Evolutionary conservation across 1,140 invertebrate genomes (phyloP), one percentile per base, ranked within the genome.

Genomic region (Trigoniulus corallinus): DNA sequence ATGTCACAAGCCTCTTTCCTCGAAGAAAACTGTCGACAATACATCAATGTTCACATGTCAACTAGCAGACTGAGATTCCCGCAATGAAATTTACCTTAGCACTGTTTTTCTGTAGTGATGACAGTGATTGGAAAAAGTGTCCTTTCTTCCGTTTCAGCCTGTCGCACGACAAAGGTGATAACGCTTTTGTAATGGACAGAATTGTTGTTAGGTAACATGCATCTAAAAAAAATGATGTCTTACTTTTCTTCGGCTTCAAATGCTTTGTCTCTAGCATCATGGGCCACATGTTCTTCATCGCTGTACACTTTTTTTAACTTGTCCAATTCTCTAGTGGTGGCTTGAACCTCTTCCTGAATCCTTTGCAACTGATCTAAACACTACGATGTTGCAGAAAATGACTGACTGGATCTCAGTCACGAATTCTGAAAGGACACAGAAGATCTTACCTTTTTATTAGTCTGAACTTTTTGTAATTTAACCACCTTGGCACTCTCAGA

Each of bases 241-340:
- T 72, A 93, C 83, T 94, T 96, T 70, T 95, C 89, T 66, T 96
- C 92, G 53, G 93, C 92, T 54, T 95, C 89, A 57, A 84, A 81
- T 48, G 89, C 87, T 64, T 95, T 96, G 61, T 91, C 87, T 41
- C 91, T 73, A 1, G 93, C 91, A 61, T 95, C 91, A 60, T 94
- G 85, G 10, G 92, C 88, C 26, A 85, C 80, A 57, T 93, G 86
- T 63, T 96, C 92, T 60, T 97, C 92, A 55, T 95, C 87, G 58
- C 88, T 89, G 67, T 97, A 97, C 0, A 84, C 68, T 67, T 95
- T 96, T 68, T 95, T 93, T 41, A 81, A 83, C 65, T 94, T 91
- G 65, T 93, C 89, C 56, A 97, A 78, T 56, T 96, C 91, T 58
- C 79, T 74, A 1, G 94, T 88, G 48, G 79, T 82, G 49, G 75